A percentile compares a stretch with the other conserved stretches of the same genome.
Conservation (phyloP, 53 echinoderm and acorn worm species). For the Astropecten irregularis region DNA sequence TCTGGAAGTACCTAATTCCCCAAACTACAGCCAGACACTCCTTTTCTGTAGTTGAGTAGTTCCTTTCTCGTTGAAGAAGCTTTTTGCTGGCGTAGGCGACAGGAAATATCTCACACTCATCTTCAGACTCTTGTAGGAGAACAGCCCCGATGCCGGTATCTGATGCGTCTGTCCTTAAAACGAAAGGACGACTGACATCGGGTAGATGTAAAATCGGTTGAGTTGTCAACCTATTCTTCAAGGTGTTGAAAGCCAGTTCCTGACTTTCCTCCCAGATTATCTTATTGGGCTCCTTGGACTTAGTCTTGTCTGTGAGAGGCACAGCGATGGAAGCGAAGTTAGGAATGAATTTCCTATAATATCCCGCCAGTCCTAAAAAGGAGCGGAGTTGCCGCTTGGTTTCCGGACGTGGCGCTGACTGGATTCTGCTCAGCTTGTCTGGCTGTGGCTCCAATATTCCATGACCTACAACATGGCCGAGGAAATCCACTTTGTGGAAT, state of each 20-base stretch:
- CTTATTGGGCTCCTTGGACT: slow-evolving; percentile 20
- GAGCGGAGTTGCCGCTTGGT: slow-evolving; percentile 24
- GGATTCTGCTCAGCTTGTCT: slow-evolving; percentile 4
- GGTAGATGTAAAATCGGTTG: slow-evolving; percentile 22
- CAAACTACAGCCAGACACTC: slow-evolving; percentile 39
- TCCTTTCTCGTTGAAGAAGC: background rate
- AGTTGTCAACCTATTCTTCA: slow-evolving; percentile 9
- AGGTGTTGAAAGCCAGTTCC: slow-evolving; percentile 9
- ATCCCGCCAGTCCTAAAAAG: slow-evolving; percentile 17
- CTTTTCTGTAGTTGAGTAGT: background rate
- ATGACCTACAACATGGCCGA: background rate
- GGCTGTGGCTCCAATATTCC: background rate
- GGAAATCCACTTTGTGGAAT: slow-evolving; percentile 2
- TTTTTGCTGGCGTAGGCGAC: background rate
- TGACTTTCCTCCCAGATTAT: background rate
- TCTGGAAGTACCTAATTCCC: slow-evolving; percentile 16
- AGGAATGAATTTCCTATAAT: slow-evolving; percentile 39
- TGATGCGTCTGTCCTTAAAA: slow-evolving; percentile 34
- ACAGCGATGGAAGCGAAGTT: slow-evolving; percentile 31
- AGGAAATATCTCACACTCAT: too few relatives aligned
- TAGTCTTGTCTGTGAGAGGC: slow-evolving; percentile 16
- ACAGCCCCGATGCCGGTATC: too few relatives aligned
- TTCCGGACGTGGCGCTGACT: background rate
- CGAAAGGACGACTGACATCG: slow-evolving; percentile 3
- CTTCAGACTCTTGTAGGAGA: too few relatives aligned